Evolutionary conservation across 2,113 vertebrate genomes (phyloP).

Genomic region (Hydropotes inermis): DNA sequence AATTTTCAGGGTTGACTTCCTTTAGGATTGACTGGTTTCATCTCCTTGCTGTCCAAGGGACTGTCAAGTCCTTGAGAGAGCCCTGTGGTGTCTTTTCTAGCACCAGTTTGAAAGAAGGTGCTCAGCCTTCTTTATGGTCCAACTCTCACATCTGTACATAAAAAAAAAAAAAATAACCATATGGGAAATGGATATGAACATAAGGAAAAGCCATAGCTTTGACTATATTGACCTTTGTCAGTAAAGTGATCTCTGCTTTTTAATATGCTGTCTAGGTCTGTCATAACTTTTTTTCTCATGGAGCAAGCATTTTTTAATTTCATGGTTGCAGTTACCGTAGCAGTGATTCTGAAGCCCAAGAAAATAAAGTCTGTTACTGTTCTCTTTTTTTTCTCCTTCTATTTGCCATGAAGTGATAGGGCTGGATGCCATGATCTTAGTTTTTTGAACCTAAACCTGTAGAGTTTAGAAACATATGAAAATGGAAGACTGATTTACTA

Average conservation of each 20-base stretch:
- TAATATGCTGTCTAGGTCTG: neutral
- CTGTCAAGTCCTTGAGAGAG: neutral
- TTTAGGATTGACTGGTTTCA: neutral
- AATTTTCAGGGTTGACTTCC: neutral
- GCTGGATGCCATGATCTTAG: neutral
- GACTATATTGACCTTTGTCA: neutral
- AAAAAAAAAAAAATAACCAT: neutral
- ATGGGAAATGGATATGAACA: neutral
- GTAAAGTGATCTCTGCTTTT: neutral
- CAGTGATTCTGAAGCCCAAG: neutral
- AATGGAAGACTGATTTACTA: neutral
- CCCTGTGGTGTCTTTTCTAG: neutral
- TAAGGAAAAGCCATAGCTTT: neutral
- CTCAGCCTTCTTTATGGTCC: neutral
- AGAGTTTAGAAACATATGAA: neutral
- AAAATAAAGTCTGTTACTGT: neutral
- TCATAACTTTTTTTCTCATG: rapidly evolving
- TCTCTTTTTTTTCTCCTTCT: neutral
- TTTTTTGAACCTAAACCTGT: neutral
- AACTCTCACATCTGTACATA: neutral
- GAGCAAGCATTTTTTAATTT: neutral
- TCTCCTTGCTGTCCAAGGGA: neutral
- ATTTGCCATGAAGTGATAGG: neutral
- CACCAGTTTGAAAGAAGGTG: neutral
- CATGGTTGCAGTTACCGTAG: neutral